A percentile compares a stretch with the other conserved stretches of the same genome.
Conservation (phyloP, 2,797 vertebrate species). For the Gallinago nigripennis region DNA sequence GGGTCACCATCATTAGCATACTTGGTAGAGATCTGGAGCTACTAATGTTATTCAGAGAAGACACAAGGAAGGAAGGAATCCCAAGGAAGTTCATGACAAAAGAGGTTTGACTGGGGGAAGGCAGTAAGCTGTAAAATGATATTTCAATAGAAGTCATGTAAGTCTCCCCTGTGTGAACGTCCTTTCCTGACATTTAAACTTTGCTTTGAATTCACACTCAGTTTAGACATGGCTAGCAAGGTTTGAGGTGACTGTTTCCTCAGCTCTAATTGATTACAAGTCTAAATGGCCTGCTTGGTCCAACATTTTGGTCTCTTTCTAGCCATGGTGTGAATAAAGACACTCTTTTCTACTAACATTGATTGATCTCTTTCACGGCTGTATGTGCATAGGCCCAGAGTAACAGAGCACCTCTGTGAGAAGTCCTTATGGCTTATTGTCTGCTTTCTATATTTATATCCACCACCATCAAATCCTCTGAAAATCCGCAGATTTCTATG, state of each 20-base stretch:
- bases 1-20: background rate
- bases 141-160: background rate
- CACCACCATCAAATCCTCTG: background rate
- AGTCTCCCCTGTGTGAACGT: background rate
- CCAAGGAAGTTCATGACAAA: background rate
- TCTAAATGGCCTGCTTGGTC: background rate
- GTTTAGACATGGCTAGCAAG: background rate
- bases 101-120: background rate
- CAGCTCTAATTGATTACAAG: background rate
- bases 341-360: background rate
- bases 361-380: background rate
- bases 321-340: background rate
- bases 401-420: background rate
- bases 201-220: background rate
- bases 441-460: background rate
- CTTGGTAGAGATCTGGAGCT: background rate
- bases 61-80: background rate
- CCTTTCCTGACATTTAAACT: background rate
- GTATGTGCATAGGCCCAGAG: background rate
- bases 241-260: background rate
- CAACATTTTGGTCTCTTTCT: background rate
- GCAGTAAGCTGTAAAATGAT: background rate
- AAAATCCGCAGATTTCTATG: background rate
- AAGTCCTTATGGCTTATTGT: background rate
- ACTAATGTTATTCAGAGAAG: background rate